Evolutionary conservation across 2,888 invertebrate genomes (phyloP).

Genomic region (Melanostoma mellinum): DNA sequence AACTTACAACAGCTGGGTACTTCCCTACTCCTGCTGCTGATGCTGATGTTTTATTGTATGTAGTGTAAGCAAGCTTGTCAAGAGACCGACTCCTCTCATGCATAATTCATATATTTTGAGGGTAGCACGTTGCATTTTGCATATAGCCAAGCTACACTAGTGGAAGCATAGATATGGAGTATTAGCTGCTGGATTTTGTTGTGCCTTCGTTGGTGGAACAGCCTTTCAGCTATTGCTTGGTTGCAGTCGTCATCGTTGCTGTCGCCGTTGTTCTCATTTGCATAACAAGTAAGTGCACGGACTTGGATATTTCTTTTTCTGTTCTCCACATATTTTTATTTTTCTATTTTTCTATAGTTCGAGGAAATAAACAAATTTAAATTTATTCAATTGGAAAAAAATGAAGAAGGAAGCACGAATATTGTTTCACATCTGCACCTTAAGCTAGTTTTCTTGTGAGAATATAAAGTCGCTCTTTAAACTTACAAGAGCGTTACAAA

Average conservation of each 20-base stretch:
- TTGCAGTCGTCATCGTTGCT: slow-evolving; percentile 36
- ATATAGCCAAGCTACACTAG: slow-evolving; percentile 24
- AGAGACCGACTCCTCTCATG: slow-evolving; percentile 61
- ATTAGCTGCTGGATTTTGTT: slow-evolving; percentile 48
- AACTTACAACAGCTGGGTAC: slow-evolving; percentile 21
- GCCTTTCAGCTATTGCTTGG: slow-evolving; percentile 25
- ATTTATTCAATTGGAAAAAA: slow-evolving; percentile 66
- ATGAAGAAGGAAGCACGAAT: slow-evolving; percentile 14
- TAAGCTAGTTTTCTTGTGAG: slow-evolving; percentile 26
- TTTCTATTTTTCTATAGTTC: background rate
- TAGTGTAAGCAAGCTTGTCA: slow-evolving; percentile 68
- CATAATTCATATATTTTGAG: slow-evolving; percentile 64
- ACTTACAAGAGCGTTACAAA: slow-evolving; percentile 35
- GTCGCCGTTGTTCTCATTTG: slow-evolving; percentile 66
- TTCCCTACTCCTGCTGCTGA: slow-evolving; percentile 1
- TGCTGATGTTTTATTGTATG: slow-evolving; percentile 35
- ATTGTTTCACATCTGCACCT: slow-evolving; percentile 40
- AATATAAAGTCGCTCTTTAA: slow-evolving; percentile 24
- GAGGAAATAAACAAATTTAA: slow-evolving; percentile 50
- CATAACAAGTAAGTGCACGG: slow-evolving; percentile 69
- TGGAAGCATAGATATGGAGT: slow-evolving; percentile 30
- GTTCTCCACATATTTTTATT: background rate
- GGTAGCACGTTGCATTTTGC: slow-evolving; percentile 49
- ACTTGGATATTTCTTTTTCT: slow-evolving; percentile 33
- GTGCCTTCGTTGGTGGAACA: slow-evolving; percentile 17